These are phyloP conservation scores for Pelusios castaneus DNA, from an alignment of 2,113 vertebrate genomes.

Conservation along the genomic window DNA sequence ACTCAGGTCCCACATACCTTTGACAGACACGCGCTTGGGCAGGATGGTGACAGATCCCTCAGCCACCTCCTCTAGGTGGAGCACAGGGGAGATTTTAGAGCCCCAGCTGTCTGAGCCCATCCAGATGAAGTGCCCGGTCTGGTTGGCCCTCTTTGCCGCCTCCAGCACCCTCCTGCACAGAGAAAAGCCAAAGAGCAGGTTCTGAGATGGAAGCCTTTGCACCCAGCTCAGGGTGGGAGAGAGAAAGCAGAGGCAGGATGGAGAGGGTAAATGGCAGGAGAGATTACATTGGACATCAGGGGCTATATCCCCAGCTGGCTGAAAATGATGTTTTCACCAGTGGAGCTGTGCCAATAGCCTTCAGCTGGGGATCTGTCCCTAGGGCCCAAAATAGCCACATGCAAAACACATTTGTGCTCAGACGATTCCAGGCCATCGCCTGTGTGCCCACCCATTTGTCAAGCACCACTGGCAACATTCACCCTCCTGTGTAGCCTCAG, in stretches of 20 bases:
- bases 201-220: neutral
- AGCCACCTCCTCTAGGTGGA: slow-evolving; percentile 92
- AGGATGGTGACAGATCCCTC: slow-evolving; percentile 94
- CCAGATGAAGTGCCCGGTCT: slow-evolving; percentile 96
- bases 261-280: neutral
- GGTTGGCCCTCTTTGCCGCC: slow-evolving; percentile 92
- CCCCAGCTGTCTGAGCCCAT: slow-evolving; percentile 98
- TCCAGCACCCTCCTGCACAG: slow-evolving; percentile 87
- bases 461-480: neutral
- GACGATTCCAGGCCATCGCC: too few species aligned
- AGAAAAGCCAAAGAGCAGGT: neutral
- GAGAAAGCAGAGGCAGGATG: neutral
- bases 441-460: neutral
- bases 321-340: too few species aligned
- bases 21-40: slow-evolving; percentile 90
- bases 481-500: neutral
- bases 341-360: too few species aligned
- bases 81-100: slow-evolving; percentile 91
- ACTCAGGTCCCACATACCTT: slow-evolving; percentile 77
- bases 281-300: neutral
- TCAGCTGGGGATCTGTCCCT: too few species aligned
- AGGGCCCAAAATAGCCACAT: too few species aligned
- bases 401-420: too few species aligned
- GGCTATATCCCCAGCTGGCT: too few species aligned
- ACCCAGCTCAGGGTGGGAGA: neutral